Evolutionary conservation across 2,888 invertebrate species (phyloP), one percentile per base, ranked within the genome.

Genomic region (Globia sparganii): DNA sequence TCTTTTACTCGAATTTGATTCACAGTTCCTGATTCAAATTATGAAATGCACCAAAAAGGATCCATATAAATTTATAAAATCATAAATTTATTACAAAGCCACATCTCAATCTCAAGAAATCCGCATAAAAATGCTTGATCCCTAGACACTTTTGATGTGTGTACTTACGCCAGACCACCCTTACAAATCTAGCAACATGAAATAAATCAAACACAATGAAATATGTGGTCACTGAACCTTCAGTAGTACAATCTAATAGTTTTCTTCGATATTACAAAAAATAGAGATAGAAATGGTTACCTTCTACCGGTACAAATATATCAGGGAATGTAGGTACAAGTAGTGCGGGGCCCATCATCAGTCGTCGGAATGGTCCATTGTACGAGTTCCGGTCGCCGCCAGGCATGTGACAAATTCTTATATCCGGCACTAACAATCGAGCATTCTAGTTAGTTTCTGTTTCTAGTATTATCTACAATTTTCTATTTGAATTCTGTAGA

Each of bases 391-490:
- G 83, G 77, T 71, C 78, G 70, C 84, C 67, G 81, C 69, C 85
- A 75, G 74, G 77, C 72, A 75, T 81, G 64, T 83, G 88, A 87
- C 89, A 88, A 88, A 88, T 88, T 84, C 73, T 76, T 82, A 80
- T 83, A 82, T 84, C 84, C 84, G 84, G 75, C 34, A 64, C 61
- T 64, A 58, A 80, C 78, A 72, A 78, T 46, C 53, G 68, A 71
- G n/a, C 49, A 76, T 56, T 83, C 70, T 83, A 62, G 69, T 70
- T 58, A 64, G 69, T 70, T 70, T 43, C 67, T 68, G 64, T 70
- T 70, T 28, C 75, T 75, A 68, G n/a, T 79, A 72, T 34, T 31
- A 53, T 79, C 18, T 72, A 72, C 64, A 75, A 75, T 69, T 80
- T 80, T 59, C 28, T 59, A 64, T 69, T 81, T 15, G 28, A 28